Evolutionary conservation across 1,140 invertebrate genomes (phyloP), one percentile per base, ranked within the genome.

Genomic region (Papilio machaon): DNA sequence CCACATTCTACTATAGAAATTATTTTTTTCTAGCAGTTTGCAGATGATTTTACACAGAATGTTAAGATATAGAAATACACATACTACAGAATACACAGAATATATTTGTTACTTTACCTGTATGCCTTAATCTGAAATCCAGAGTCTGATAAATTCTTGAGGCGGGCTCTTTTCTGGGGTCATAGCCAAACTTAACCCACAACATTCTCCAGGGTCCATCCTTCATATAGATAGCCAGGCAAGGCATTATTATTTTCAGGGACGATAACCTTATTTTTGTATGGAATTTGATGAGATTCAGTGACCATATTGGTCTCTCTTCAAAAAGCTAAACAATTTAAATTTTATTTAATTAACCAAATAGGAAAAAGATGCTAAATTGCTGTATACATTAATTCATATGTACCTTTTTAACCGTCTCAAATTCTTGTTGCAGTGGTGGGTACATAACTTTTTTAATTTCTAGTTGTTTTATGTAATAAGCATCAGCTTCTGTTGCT

Each of bases 141-240:
- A 99, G 95, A 13, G 96, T 97, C 83, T 99, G 98, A 91, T 98
- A 99, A 67, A 96, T 96, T 85, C 97, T 97, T 43, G 97, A 95
- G 2, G 95, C 90, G n/a, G 97, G 96, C 84, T 98, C 96, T 86
- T 96, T 97, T 64, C 97, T 95, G 0, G 98, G 98, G 95, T 99
- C 98, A 87, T 98, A 99, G 0, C 98, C 98, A 87, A 97, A 96
- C 89, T 95, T 96, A 0, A 98, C 96, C 97, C 98, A 99, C 88
- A 97, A 95, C 73, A 96, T 96, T 79, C 98, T 95, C 98, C 98
- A 99, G 0, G 98, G 98, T 0, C 99, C 98, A 84, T 96, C 97
- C 15, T 95, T 95, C 91, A 97, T 98, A 90, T 98, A 98, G 91
- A 98, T 98, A 0, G 98, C 97, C 1, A 98, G 92, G 43, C 96